Evolutionary conservation across 1,140 invertebrate species (phyloP), one percentile per base, ranked within the genome.

Genomic region (Mamestra configurata): DNA sequence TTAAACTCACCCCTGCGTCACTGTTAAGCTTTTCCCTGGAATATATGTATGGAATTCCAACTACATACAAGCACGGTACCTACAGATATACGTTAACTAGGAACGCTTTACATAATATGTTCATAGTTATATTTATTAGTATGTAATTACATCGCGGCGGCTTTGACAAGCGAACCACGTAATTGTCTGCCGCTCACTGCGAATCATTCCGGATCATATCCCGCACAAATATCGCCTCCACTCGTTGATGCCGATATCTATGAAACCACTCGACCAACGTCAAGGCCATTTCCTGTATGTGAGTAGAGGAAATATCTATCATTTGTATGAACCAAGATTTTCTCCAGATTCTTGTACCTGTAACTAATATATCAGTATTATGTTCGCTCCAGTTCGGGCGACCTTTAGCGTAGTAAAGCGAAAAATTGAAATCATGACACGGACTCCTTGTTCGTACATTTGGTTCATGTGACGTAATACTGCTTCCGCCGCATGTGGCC

Each of bases 161-260:
- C 66, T 70, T 70, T 70, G 40, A 70, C 66, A 70, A 70, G 66
- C 40, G 66, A 70, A 22, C 66, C 66, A 40, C 66, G 40, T 70
- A 49, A 70, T 70, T 70, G 66, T 70, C 20, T 70, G 40, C 40
- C 59, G 66, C 66, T 49, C 66, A 70, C 22, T 46, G 22, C 40
- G 66, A 49, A 70, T 70, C 40, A 70, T 70, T 70, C 66, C 66
- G 66, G 20, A 70, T 70, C 66, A 70, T 70, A 70, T 70, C 66
- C 66, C 59, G 13, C 66, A 27, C 66, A 43, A 46, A 70, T 70
- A 70, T 70, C 27, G 61, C 13, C 66, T 8, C 4, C 20, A 27
- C 40, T 49, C 40, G 40, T 49, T 70, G 27, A 40, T 27, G 22
- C 40, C 22, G 20, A 46, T 70, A 11, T 70, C 22, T 27, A 57